Percentiles rank a stretch among this genome's conserved stretches.
Conservation (phyloP, 2,888 invertebrate species). For the Amphipoea lucens region DNA sequence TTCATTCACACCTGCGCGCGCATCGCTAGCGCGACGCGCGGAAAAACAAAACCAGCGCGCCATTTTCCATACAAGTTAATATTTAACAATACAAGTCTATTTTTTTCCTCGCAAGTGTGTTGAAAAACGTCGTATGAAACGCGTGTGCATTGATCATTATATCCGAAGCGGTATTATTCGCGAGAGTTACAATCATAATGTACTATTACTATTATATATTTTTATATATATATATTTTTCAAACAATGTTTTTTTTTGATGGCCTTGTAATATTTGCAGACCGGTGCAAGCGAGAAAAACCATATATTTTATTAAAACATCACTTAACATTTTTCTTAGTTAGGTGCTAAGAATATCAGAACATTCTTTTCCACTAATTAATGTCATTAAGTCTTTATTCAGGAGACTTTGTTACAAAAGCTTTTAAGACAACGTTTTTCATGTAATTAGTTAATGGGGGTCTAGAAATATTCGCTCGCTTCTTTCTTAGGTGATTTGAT, state of each 20-base stretch:
- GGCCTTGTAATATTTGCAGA: neutral
- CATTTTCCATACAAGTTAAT: too few relatives aligned
- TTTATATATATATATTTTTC: too few relatives aligned
- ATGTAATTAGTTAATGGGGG: slow-evolving; percentile 46
- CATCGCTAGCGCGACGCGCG: too few relatives aligned
- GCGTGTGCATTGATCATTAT: too few relatives aligned
- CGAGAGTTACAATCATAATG: too few relatives aligned
- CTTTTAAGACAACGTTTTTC: slow-evolving; percentile 46
- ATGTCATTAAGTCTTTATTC: slow-evolving; percentile 32
- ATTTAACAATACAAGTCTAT: too few relatives aligned
- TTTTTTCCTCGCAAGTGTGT: too few relatives aligned
- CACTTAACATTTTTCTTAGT: neutral
- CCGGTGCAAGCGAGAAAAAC: neutral
- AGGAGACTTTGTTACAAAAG: slow-evolving; percentile 45
- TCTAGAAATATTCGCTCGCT: slow-evolving; percentile 31
- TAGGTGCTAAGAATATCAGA: slow-evolving; percentile 1
- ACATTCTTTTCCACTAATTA: slow-evolving; percentile 33
- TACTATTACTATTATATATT: too few relatives aligned
- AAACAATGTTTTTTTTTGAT: neutral
- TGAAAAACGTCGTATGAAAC: too few relatives aligned
- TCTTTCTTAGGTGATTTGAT: slow-evolving; percentile 25
- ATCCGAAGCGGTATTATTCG: too few relatives aligned
- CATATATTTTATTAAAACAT: neutral
- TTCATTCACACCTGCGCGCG: too few relatives aligned
- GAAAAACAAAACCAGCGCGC: too few relatives aligned